Conservation (phyloP, 2,113 vertebrate species). For the Lota lota region DNA sequence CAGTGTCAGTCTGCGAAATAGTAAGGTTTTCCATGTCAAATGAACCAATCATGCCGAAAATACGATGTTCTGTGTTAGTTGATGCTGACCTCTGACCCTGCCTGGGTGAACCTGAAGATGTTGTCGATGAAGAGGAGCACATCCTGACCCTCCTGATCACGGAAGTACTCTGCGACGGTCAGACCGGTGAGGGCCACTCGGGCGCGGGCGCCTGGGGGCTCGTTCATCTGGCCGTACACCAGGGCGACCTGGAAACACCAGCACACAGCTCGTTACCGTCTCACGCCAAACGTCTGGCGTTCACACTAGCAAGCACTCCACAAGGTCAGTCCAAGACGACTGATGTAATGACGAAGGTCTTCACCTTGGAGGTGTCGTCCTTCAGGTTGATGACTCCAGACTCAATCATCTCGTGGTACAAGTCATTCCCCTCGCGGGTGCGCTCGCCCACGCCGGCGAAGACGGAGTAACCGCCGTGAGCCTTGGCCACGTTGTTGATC, state of each 20-base stretch:
- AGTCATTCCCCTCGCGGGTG: slow-evolving; percentile 94
- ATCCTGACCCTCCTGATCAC: slow-evolving; percentile 98
- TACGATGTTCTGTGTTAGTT: background rate
- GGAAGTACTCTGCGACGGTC: slow-evolving; percentile 96
- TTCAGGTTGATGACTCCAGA: slow-evolving; percentile 99
- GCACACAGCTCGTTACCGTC: too few species aligned
- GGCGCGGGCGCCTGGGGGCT: slow-evolving; percentile 93
- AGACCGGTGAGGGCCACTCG: slow-evolving; percentile 92
- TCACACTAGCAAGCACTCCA: too few species aligned
- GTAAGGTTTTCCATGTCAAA: background rate
- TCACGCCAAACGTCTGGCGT: too few species aligned
- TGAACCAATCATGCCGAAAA: background rate
- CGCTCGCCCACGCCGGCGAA: slow-evolving; percentile 96
- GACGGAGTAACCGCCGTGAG: slow-evolving; percentile 96
- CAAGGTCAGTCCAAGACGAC: too few species aligned
- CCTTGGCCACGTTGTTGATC: slow-evolving; percentile 98
- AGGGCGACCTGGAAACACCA: slow-evolving; percentile 81
- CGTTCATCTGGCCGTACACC: slow-evolving; percentile 98
- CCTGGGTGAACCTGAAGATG: slow-evolving; percentile 98
- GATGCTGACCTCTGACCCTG: slow-evolving; percentile 88
- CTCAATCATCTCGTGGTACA: slow-evolving; percentile 99
- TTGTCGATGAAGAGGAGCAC: slow-evolving; percentile 99
- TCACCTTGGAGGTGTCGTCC: slow-evolving; percentile 93
- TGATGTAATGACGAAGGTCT: background rate
- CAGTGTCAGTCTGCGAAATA: background rate